Evolutionary conservation across 2,113 vertebrate genomes (phyloP).

Genomic region (Ondatra zibethicus): DNA sequence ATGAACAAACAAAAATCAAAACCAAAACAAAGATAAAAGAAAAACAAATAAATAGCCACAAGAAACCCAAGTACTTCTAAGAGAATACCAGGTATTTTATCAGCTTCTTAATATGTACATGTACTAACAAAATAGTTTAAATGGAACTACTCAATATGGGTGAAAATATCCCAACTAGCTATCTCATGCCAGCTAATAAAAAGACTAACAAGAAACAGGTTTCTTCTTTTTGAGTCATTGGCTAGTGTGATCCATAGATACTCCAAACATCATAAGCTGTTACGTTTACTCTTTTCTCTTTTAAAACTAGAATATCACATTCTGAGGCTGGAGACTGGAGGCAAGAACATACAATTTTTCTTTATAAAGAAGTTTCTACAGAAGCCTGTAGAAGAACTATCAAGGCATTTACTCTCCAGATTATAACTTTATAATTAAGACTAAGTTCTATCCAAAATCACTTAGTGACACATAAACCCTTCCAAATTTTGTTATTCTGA

Average conservation of each 20-base stretch:
- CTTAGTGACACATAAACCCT: slow-evolving; percentile 68
- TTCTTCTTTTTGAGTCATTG: neutral
- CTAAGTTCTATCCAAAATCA: slow-evolving; percentile 65
- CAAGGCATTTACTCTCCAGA: slow-evolving; percentile 41
- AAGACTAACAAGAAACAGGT: neutral
- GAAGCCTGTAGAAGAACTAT: slow-evolving; percentile 45
- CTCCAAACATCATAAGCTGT: neutral
- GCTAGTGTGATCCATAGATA: neutral
- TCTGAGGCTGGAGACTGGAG: neutral
- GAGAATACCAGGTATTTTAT: neutral
- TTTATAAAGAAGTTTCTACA: slow-evolving; percentile 64
- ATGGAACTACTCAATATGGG: neutral
- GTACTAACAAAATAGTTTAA: neutral
- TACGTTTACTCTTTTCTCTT: neutral
- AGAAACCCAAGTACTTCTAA: neutral
- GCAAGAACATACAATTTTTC: neutral
- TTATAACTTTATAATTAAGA: slow-evolving; percentile 68
- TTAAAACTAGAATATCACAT: too few relatives aligned
- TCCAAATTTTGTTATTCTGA: neutral
- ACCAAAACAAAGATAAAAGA: too few relatives aligned
- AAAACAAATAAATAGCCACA: neutral
- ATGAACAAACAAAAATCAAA: too few relatives aligned
- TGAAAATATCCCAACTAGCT: neutral
- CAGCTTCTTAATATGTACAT: neutral
- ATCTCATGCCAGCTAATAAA: neutral